Evolutionary conservation across 1,140 invertebrate species (phyloP).

Genomic region (Danaus melanippus): DNA sequence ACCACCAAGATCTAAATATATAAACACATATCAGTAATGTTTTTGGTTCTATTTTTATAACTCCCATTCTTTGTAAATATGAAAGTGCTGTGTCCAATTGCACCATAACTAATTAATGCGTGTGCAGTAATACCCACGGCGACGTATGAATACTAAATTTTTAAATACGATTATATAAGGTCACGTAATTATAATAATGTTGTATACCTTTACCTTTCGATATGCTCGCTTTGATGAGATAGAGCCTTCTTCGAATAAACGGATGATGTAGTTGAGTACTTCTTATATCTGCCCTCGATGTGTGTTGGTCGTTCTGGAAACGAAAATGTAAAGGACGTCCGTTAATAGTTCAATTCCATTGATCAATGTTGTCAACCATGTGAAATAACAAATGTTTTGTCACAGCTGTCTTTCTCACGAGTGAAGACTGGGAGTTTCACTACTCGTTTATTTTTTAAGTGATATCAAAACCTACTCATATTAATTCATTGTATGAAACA

Average conservation of each 20-base stretch:
- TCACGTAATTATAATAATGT: not conserved
- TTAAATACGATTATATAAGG: too few species aligned
- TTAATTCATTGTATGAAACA: too few species aligned
- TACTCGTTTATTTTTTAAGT: too few species aligned
- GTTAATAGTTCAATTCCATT: constrained; percentile 1
- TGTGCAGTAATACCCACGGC: too few species aligned
- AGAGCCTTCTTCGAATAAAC: constrained; percentile 64
- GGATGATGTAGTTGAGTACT: constrained; percentile 65
- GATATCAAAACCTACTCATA: too few species aligned
- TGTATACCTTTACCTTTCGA: constrained; percentile 47
- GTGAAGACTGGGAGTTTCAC: too few species aligned
- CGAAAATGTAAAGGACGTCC: constrained; percentile 13
- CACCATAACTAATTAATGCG: too few species aligned
- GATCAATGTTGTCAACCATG: constrained; percentile 5
- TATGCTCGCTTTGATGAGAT: constrained; percentile 61
- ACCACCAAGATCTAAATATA: constrained; percentile 80
- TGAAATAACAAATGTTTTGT: constrained; percentile 4
- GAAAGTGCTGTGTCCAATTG: too few species aligned
- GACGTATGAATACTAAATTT: not conserved
- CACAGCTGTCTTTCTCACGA: constrained; percentile 10
- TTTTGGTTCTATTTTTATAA: not conserved
- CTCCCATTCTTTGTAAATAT: too few species aligned
- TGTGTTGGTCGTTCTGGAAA: constrained; percentile 56
- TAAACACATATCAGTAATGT: constrained; percentile 5
- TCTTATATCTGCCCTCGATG: constrained; percentile 66